These are phyloP conservation scores for Tortricodes alternella DNA, from an alignment of 2,888 invertebrate genomes.

Conservation along the genomic window DNA sequence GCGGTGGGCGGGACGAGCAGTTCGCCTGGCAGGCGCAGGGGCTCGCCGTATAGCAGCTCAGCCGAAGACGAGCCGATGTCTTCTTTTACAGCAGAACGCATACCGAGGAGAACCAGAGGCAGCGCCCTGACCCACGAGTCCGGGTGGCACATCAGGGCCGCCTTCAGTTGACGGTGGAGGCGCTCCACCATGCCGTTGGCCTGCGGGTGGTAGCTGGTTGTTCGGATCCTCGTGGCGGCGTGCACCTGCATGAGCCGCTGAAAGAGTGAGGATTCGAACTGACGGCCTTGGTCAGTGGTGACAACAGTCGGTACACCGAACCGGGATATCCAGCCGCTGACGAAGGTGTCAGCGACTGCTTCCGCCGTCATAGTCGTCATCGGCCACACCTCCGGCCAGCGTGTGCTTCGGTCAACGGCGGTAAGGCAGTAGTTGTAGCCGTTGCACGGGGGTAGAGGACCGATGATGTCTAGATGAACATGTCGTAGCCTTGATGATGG, in stretches of 20 bases:
- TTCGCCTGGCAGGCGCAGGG: conserved; percentile 40
- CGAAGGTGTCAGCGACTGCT: conserved; percentile 29
- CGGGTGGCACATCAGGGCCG: conserved; percentile 33
- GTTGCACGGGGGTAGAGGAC: background rate
- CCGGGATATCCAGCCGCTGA: conserved; percentile 28
- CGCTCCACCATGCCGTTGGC: conserved; percentile 33
- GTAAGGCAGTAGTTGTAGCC: conserved; percentile 8
- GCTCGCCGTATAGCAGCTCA: conserved; percentile 40
- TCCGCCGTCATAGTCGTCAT: conserved; percentile 21
- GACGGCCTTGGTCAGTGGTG: conserved; percentile 31
- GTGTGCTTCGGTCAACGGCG: conserved; percentile 9
- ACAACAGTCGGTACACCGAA: conserved; percentile 30
- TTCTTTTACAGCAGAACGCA: conserved; percentile 34
- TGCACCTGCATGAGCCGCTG: background rate
- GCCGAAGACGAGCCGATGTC: conserved; percentile 37
- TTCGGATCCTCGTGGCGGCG: conserved; percentile 22
- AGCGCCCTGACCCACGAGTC: conserved; percentile 27
- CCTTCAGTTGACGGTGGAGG: conserved; percentile 38
- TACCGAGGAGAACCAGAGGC: conserved; percentile 34
- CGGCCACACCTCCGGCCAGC: conserved; percentile 15
- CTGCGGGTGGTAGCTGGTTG: conserved; percentile 31
- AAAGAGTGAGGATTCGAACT: conserved; percentile 29
- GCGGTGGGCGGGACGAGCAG: too few species aligned
- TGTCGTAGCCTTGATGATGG: background rate
- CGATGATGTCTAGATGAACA: conserved; percentile 48